phyloP scores from a whole-genome alignment of 2,797 vertebrate species.

The Premnoplex brunnescens region DNA sequence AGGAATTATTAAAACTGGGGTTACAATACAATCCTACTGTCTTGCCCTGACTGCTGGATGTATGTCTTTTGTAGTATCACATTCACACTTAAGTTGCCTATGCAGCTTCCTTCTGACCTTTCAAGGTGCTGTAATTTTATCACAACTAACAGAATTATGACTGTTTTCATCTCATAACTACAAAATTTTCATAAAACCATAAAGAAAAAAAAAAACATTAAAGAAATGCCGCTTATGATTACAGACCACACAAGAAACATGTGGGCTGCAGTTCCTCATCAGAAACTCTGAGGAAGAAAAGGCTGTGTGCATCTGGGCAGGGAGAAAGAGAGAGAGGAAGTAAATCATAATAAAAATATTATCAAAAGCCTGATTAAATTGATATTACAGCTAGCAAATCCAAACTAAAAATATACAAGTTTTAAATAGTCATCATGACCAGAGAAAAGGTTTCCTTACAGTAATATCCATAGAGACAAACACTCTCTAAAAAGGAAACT shows the following conservation, averaged over 20 bases:
- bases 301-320: neutral
- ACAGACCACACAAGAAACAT: constrained; percentile 45
- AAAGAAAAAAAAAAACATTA: neutral
- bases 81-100: neutral
- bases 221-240: constrained; percentile 9
- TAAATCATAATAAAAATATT: constrained; percentile 21
- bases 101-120: neutral
- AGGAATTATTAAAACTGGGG: neutral
- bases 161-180: neutral
- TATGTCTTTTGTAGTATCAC: neutral
- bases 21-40: neutral
- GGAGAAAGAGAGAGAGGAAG: neutral
- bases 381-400: neutral
- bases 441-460: neutral
- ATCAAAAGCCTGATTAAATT: neutral
- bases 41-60: neutral
- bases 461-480: neutral
- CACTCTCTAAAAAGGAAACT: constrained; percentile 5
- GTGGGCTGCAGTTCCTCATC: neutral
- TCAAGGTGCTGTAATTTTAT: neutral
- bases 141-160: neutral
- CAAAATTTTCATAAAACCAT: constrained; percentile 1
- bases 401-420: constrained; percentile 5
- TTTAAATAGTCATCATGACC: neutral
- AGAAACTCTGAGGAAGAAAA: neutral